These are phyloP conservation scores for Eretmocerus hayati DNA, from an alignment of 2,888 invertebrate species.

Conservation along the genomic window DNA sequence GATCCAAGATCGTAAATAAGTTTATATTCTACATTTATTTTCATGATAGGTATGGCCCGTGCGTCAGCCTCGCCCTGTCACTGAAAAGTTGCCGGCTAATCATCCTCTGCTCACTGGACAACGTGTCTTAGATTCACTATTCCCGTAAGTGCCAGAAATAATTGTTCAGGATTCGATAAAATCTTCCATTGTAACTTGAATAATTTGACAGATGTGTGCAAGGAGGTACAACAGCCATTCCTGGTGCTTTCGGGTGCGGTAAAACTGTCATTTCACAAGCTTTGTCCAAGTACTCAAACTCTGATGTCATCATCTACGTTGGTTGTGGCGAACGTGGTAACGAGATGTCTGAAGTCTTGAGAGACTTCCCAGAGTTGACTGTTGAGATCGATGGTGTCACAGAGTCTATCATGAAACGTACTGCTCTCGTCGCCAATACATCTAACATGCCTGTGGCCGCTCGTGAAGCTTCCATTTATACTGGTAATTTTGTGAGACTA, in stretches of 20 bases:
- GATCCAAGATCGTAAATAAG: constrained; percentile 1
- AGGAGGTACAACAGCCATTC: constrained; percentile 98
- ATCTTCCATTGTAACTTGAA: background rate
- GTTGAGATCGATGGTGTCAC: constrained; percentile 95
- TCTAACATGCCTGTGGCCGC: constrained; percentile 99
- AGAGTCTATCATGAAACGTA: constrained; percentile 99
- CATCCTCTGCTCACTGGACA: constrained; percentile 97
- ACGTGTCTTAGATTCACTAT: constrained; percentile 93
- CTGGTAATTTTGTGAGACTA: constrained; percentile 64
- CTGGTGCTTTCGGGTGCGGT: constrained; percentile 99
- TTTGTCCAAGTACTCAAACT: constrained; percentile 98
- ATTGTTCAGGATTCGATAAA: background rate
- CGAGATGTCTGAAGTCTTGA: constrained; percentile 99
- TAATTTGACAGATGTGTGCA: constrained; percentile 72
- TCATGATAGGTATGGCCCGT: constrained; percentile 84
- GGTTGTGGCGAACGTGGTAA: constrained; percentile 99
- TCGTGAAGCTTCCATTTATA: constrained; percentile 99
- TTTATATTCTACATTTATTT: constrained; percentile 1
- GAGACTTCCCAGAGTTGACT: constrained; percentile 97
- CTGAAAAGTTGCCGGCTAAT: constrained; percentile 98
- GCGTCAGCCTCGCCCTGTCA: constrained; percentile 90
- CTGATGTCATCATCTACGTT: constrained; percentile 98
- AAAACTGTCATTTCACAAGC: constrained; percentile 99
- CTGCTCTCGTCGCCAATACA: constrained; percentile 97
- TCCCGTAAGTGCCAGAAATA: constrained; percentile 65